Evolutionary conservation across 2,888 invertebrate species (phyloP).

Genomic region (Brachyopa scutellaris): DNA sequence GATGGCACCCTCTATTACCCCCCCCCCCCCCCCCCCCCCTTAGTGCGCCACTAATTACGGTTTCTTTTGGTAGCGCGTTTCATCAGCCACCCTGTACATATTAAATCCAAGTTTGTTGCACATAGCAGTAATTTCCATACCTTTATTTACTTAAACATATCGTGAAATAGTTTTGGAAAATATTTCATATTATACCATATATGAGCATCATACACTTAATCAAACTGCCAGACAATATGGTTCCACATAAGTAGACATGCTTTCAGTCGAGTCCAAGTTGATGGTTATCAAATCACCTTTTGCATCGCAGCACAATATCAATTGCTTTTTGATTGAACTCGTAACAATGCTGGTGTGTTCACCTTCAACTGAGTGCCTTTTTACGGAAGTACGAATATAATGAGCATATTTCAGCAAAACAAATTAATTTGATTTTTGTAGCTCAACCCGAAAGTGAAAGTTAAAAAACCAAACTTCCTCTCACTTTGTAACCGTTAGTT

Average conservation of each 20-base stretch:
- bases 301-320: neutral
- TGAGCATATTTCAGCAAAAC: neutral
- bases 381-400: conserved; percentile 5
- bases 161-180: neutral
- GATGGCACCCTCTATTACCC: too few relatives aligned
- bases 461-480: neutral
- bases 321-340: neutral
- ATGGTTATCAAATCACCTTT: conserved; percentile 13
- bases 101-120: too few relatives aligned
- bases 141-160: neutral
- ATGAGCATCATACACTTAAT: neutral
- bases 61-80: too few relatives aligned
- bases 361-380: neutral
- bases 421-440: too few relatives aligned
- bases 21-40: too few relatives aligned
- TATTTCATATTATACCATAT: neutral
- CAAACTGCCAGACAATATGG: conserved; percentile 13
- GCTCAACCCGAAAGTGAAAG: neutral
- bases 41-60: too few relatives aligned
- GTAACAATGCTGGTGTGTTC: neutral
- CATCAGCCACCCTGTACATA: too few relatives aligned
- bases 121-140: neutral
- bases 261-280: neutral
- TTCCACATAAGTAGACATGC: conserved; percentile 6
- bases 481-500: neutral